These are phyloP conservation scores for Phainopepla nitens DNA, from an alignment of 2,113 vertebrate species.

Conservation along the genomic window DNA sequence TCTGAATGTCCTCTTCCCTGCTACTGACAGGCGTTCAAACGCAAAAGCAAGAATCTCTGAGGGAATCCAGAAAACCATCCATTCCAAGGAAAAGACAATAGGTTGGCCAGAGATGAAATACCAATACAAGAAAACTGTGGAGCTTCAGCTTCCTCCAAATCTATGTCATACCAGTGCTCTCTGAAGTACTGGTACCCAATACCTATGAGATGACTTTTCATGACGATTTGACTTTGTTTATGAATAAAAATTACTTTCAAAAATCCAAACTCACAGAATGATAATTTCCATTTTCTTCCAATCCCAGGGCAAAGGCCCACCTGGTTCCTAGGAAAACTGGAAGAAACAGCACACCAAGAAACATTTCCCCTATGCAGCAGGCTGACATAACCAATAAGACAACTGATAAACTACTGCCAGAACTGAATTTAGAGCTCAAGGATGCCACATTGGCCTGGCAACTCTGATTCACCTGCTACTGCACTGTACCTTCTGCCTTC, in stretches of 20 bases:
- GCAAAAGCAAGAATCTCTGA: background rate
- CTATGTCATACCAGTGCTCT: background rate
- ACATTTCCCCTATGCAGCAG: background rate
- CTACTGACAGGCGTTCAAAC: background rate
- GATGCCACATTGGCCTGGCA: background rate
- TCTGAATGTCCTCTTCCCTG: background rate
- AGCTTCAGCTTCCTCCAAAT: background rate
- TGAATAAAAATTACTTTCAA: background rate
- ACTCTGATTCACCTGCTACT: background rate
- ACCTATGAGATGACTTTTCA: background rate
- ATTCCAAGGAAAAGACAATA: background rate
- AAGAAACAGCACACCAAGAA: background rate
- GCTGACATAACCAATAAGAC: background rate
- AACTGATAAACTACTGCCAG: background rate
- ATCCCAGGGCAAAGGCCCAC: background rate
- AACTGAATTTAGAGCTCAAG: background rate
- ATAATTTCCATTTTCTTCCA: background rate
- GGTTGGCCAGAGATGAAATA: background rate
- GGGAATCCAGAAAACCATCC: background rate
- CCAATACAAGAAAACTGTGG: background rate
- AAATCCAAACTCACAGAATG: background rate
- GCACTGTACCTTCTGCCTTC: background rate
- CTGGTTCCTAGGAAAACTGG: background rate
- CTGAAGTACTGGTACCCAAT: background rate
- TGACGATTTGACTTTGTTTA: background rate